A percentile compares a stretch with the other conserved stretches of the same genome.
Evolutionary conservation across 2,797 vertebrate genomes (phyloP).

Genomic region (Mionectes olivaceus): DNA sequence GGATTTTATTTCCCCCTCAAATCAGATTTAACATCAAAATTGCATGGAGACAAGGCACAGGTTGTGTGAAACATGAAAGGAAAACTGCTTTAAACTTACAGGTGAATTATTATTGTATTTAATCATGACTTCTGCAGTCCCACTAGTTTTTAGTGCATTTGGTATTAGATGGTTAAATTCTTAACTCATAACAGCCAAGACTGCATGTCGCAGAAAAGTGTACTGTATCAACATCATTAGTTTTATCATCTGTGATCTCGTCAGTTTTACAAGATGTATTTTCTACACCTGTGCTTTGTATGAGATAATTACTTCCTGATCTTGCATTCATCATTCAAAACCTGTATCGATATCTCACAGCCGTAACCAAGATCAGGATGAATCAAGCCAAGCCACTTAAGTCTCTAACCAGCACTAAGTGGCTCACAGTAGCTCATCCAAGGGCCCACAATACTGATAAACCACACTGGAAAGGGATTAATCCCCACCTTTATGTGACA

Average conservation of each 20-base stretch:
- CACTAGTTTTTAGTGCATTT: neutral
- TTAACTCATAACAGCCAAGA: neutral
- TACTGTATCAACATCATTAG: neutral
- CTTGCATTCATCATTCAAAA: neutral
- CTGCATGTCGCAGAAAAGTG: neutral
- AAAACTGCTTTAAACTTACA: neutral
- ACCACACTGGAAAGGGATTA: neutral
- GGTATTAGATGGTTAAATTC: neutral
- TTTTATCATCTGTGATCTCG: neutral
- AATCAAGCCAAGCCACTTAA: neutral
- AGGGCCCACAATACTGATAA: neutral
- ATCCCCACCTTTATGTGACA: neutral
- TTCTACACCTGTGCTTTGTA: neutral
- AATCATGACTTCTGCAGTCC: neutral
- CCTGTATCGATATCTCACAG: neutral
- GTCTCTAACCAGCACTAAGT: neutral
- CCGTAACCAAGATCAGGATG: neutral
- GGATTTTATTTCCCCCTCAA: neutral
- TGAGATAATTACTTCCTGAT: neutral
- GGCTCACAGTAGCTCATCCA: neutral
- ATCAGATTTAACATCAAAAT: neutral
- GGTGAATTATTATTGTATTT: neutral
- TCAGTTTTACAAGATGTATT: neutral
- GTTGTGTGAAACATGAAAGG: neutral
- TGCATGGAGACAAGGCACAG: neutral